Evolutionary conservation across 1,140 invertebrate species (phyloP), one percentile per base, ranked within the genome.

Genomic region (Pogonognathellus flavescens): DNA sequence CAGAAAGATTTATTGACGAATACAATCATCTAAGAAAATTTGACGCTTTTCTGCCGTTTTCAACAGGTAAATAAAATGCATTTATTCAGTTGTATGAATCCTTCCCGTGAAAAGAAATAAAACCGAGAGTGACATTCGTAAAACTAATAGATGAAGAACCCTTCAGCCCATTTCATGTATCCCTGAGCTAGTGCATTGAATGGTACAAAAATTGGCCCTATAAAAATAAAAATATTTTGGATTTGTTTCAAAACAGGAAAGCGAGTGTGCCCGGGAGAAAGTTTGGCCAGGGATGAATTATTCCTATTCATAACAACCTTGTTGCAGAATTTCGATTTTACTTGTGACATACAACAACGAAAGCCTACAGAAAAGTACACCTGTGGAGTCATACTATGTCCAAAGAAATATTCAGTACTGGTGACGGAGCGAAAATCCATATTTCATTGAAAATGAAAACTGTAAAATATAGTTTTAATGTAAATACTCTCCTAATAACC

Each of bases 1-100:
- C 96, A 0, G 95, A 96, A 87, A 91, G 96, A 87, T 97, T 95
- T 90, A 89, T 97, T 1, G 91, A 94, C 50, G 90, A 93, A 53
- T 85, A 91, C 76, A 94, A 94, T 9, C 94, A 94, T 89, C 85
- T 91, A 18, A 89, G 90, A 7, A 90, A 95, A 31, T 94, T 94
- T 0, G 95, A 96, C 18, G 86, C 80, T 52, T 87, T 88, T 70
- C 57, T 88, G 8, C 87, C 88, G n/a, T 88, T 88, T 81, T 88
- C 86, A 41, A 88, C 84, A 66, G 88, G 88, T 88, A 50, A 70
- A n/a, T n/a, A n/a, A 59, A 8, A n/a, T 41, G 7, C 31, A 41
- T 25, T 41, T 18, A 59, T 22, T 18, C n/a, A 20, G 80, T 7
- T 62, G 22, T 59, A n/a, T n/a, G n/a, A n/a, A n/a, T n/a, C n/a